These are phyloP conservation scores for Neotoxoptera formosana DNA, from an alignment of 1,140 invertebrate genomes.

Conservation along the genomic window DNA sequence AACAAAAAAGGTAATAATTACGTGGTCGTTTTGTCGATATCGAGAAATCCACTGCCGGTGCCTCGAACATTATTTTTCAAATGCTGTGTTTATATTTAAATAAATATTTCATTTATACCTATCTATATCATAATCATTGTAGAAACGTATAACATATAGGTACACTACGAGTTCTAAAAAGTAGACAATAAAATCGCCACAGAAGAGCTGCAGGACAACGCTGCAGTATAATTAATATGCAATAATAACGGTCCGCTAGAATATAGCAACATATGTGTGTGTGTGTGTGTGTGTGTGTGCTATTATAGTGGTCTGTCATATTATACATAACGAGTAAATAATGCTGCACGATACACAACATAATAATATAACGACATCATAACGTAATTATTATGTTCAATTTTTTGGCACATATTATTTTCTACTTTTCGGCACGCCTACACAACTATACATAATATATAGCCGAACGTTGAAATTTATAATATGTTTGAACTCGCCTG, in stretches of 20 bases:
- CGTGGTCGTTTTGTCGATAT: background rate
- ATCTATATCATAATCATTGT: background rate
- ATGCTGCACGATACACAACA: background rate
- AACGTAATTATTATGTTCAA: constrained; percentile 11
- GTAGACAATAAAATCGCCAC: background rate
- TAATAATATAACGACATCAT: background rate
- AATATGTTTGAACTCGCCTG: background rate
- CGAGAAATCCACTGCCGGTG: background rate
- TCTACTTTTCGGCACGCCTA: background rate
- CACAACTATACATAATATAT: background rate
- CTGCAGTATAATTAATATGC: background rate
- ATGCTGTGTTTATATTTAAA: background rate
- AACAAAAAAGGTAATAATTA: background rate
- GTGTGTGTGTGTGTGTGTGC: background rate
- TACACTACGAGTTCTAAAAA: background rate
- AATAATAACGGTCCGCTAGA: background rate
- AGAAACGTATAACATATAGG: background rate
- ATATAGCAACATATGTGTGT: background rate
- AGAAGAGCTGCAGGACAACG: background rate
- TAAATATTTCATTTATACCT: background rate
- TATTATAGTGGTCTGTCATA: constrained; percentile 3
- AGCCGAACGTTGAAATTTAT: background rate
- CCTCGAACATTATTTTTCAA: background rate
- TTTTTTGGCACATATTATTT: constrained; percentile 9
- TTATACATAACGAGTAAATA: constrained; percentile 1